These are phyloP conservation scores for Heliothis virescens DNA, from an alignment of 1,140 invertebrate genomes.

Conservation along the genomic window DNA sequence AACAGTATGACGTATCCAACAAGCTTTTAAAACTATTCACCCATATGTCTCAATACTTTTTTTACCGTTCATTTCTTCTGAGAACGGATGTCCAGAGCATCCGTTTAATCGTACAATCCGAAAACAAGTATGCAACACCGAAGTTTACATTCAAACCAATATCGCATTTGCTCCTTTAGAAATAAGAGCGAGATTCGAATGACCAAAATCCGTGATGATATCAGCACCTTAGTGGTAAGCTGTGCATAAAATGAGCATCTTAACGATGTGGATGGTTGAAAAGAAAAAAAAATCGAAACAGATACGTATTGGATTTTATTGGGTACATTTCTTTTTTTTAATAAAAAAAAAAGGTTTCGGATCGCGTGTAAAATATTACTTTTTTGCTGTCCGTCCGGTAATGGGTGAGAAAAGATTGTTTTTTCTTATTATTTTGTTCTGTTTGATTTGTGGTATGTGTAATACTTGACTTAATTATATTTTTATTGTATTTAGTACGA, in stretches of 20 bases:
- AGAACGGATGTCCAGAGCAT: constrained; percentile 75
- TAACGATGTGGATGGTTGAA: constrained; percentile 36
- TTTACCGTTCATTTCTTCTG: constrained; percentile 70
- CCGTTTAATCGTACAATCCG: constrained; percentile 61
- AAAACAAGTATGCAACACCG: constrained; percentile 46
- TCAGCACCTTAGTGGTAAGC: constrained; percentile 28
- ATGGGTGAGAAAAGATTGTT: background rate
- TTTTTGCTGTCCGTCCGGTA: constrained; percentile 6
- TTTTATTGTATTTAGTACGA: too few species aligned
- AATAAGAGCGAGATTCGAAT: constrained; percentile 28
- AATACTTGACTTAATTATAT: too few species aligned
- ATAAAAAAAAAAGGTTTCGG: constrained; percentile 1
- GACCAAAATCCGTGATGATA: constrained; percentile 4
- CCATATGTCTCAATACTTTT: constrained; percentile 57
- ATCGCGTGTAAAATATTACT: constrained; percentile 32
- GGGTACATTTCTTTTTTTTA: constrained; percentile 25
- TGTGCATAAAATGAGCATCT: constrained; percentile 43
- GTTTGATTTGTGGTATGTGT: too few species aligned
- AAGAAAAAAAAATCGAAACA: constrained; percentile 44
- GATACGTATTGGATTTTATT: constrained; percentile 49
- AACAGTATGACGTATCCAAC: background rate
- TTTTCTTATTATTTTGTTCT: too few species aligned
- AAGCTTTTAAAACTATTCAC: constrained; percentile 53
- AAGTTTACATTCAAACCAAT: constrained; percentile 6
- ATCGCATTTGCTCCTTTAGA: background rate